Percentiles rank a stretch among this genome's conserved stretches.
Evolutionary conservation across 1,140 invertebrate species (phyloP).

Genomic region (Cotesia chilonis): DNA sequence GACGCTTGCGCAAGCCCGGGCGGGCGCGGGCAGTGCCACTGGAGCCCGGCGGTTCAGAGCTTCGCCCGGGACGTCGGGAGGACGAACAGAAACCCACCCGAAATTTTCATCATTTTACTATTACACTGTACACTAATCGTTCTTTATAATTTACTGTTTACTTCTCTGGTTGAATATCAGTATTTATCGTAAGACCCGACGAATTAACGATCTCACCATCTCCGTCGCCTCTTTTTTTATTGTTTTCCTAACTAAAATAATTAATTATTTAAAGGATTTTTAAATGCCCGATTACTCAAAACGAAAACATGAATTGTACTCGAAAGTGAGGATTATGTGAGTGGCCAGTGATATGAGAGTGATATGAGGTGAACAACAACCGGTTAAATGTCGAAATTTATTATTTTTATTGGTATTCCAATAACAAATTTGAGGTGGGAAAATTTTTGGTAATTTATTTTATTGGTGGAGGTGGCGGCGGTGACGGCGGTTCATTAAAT

Average conservation of each 20-base stretch:
- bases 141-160: conserved; percentile 8
- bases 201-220: too few relatives aligned
- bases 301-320: background rate
- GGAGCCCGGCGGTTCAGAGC: conserved; percentile 65
- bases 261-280: conserved; percentile 2
- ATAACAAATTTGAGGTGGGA: too few relatives aligned
- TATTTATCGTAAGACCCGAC: too few relatives aligned
- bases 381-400: too few relatives aligned
- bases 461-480: background rate
- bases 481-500: background rate
- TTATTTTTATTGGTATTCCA: too few relatives aligned
- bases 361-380: too few relatives aligned
- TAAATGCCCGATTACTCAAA: background rate
- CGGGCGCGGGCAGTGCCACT: conserved; percentile 64
- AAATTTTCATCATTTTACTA: conserved; percentile 28
- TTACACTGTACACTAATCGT: background rate
- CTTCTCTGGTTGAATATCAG: background rate
- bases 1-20: conserved; percentile 65
- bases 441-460: background rate
- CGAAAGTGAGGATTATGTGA: conserved; percentile 25
- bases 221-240: too few relatives aligned
- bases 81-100: conserved; percentile 48
- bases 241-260: too few relatives aligned
- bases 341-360: too few relatives aligned
- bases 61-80: conserved; percentile 65